A percentile compares a stretch with the other conserved stretches of the same genome.
These are phyloP conservation scores for Coracopsis vasa DNA, from an alignment of 2,113 vertebrate genomes.

Conservation along the genomic window DNA sequence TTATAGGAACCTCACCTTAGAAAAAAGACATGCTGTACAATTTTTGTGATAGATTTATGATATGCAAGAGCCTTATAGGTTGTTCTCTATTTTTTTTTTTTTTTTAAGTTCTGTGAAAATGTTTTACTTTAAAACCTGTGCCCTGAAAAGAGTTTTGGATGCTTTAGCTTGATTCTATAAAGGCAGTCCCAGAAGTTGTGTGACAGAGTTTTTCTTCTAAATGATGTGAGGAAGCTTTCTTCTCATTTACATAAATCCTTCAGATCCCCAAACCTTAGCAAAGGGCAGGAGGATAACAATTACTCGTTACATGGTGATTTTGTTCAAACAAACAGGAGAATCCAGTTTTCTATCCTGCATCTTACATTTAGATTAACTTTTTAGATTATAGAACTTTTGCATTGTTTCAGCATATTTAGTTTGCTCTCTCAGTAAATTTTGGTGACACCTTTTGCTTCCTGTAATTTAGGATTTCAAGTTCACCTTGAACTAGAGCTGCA, in stretches of 20 bases:
- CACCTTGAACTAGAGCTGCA: constrained; percentile 10
- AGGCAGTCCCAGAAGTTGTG: background rate
- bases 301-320: background rate
- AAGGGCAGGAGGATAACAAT: background rate
- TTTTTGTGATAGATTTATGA: background rate
- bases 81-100: background rate
- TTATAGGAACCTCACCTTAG: background rate
- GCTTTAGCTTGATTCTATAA: background rate
- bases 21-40: accelerated
- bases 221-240: background rate
- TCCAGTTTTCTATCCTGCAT: accelerated
- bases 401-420: background rate
- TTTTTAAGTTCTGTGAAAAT: background rate
- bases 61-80: too few relatives aligned
- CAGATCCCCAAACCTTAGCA: background rate
- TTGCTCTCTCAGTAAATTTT: background rate
- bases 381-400: background rate
- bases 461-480: constrained; percentile 26
- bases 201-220: background rate
- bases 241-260: background rate
- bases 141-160: background rate
- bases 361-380: background rate
- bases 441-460: background rate
- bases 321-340: background rate
- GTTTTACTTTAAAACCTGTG: background rate